Percentiles rank a stretch among this genome's conserved stretches.
These are phyloP conservation scores for Mesorhabditis belari DNA, from an alignment of 2,888 invertebrate genomes.

Conservation along the genomic window DNA sequence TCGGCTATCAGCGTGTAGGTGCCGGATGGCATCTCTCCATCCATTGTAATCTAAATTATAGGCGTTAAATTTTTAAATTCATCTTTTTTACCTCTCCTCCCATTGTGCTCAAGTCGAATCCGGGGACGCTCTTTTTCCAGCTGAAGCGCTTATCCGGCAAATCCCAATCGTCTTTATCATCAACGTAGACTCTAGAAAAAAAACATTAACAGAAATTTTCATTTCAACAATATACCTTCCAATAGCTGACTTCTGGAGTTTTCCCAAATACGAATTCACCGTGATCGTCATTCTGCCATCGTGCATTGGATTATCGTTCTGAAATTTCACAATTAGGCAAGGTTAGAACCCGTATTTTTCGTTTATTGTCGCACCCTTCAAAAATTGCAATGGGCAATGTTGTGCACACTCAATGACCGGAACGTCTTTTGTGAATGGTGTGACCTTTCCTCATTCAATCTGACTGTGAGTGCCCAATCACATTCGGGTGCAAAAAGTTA, in stretches of 20 bases:
- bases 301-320: constrained; percentile 94
- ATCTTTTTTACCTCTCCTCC: constrained; percentile 11
- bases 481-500: no score
- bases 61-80: neutral
- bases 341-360: neutral
- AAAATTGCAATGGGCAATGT: no score
- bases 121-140: constrained; percentile 68
- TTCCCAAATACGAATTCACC: constrained; percentile 88
- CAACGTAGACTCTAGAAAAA: constrained; percentile 94
- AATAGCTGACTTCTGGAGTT: constrained; percentile 80
- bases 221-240: no score
- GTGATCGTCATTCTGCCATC: constrained; percentile 92
- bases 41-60: constrained; percentile 79
- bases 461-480: no score
- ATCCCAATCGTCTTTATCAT: constrained; percentile 98
- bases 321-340: constrained; percentile 13
- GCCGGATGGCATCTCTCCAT: constrained; percentile 81
- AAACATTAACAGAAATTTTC: no score
- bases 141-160: constrained; percentile 81
- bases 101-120: constrained; percentile 64
- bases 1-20: constrained; percentile 61
- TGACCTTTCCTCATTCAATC: no score
- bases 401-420: no score
- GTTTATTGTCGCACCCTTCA: neutral
- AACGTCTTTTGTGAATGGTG: no score